Evolutionary conservation across 2,113 vertebrate genomes (phyloP), one percentile per base, ranked within the genome.

Genomic region (Aythya baeri): DNA sequence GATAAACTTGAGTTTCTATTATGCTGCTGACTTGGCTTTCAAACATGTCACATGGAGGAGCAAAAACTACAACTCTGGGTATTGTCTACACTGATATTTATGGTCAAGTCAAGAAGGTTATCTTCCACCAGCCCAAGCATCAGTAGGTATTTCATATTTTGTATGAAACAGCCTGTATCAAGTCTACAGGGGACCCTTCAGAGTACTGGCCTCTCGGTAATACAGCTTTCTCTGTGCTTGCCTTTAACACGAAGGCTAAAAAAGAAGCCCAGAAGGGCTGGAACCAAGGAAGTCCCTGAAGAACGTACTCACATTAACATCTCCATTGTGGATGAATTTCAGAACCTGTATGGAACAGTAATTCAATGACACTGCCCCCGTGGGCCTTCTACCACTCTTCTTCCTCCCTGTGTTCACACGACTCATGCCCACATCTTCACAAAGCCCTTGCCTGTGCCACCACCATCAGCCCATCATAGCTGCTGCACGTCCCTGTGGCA

Each of bases 1-100:
- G 91, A 95, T 93, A 88, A 96, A 94, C 32, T 89, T 52, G 16
- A 22, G 31, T 32, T 83, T 79, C 61, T 79, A n/a, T 76, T 54
- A 68, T 34, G 72, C 58, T 83, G 86, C 86, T 89, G 89, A 96
- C 75, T 86, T 25, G 3, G 74, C 62, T 83, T 94, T 83, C 76
- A 86, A 93, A 86, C 23, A 4, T 34, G 78, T 70, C 71, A 55
- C n/a, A 91, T 0, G 0, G 77, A 94, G 91, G 58, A 87, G 32
- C 32, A 88, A 83, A 86, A 86, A 78, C 3, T 81, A 0, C 66
- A 68, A 92, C 31, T 79, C 52, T 68, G 9, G 23, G 36, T 32
- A 84, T 41, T 95, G 73, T 79, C 46, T 83, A 43, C 13, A 3
- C 17, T 46, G 73, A 22, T 89, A 82, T 82, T 91, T 79, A 87